phyloP scores from a whole-genome alignment of 2,888 invertebrate species.

The Drepana falcataria region DNA sequence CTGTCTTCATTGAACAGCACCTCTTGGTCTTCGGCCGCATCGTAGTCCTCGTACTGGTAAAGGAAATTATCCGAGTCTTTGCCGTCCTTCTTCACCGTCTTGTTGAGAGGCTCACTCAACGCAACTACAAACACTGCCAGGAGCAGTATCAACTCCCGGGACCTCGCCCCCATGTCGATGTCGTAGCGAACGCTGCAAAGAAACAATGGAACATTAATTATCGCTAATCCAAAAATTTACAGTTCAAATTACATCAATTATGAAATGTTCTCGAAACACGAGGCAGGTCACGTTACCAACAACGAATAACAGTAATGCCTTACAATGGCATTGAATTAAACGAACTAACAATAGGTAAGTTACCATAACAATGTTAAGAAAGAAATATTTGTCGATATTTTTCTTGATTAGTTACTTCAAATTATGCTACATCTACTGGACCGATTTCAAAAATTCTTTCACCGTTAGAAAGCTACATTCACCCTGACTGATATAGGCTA shows the following conservation, averaged over 20 bases:
- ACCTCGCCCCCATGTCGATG: slow-evolving; percentile 73
- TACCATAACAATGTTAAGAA: slow-evolving; percentile 20
- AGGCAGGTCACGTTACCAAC: slow-evolving; percentile 32
- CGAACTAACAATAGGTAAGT: slow-evolving; percentile 35
- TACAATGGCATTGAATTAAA: slow-evolving; percentile 42
- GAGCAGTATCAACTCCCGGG: slow-evolving; percentile 71
- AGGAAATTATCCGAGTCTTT: slow-evolving; percentile 51
- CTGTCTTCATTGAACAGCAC: slow-evolving; percentile 68
- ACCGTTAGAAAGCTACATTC: too few species aligned
- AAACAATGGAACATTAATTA: slow-evolving; percentile 25
- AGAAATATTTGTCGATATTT: too few species aligned
- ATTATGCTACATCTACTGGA: slow-evolving; percentile 3
- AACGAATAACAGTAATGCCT: slow-evolving; percentile 36
- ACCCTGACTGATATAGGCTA: too few species aligned
- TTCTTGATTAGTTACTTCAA: background rate
- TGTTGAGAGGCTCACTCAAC: slow-evolving; percentile 55
- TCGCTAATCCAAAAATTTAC: slow-evolving; percentile 5
- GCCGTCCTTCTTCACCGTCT: slow-evolving; percentile 47
- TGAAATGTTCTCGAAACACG: slow-evolving; percentile 36
- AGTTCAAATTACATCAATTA: slow-evolving; percentile 34
- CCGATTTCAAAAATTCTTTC: too few species aligned
- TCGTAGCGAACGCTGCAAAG: slow-evolving; percentile 72
- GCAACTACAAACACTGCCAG: slow-evolving; percentile 68
- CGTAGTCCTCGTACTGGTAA: slow-evolving; percentile 65
- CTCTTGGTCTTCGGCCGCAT: slow-evolving; percentile 68